Base-by-base conservation (phyloP, 1,140 invertebrate species). In the Agrypnia vestita region DNA sequence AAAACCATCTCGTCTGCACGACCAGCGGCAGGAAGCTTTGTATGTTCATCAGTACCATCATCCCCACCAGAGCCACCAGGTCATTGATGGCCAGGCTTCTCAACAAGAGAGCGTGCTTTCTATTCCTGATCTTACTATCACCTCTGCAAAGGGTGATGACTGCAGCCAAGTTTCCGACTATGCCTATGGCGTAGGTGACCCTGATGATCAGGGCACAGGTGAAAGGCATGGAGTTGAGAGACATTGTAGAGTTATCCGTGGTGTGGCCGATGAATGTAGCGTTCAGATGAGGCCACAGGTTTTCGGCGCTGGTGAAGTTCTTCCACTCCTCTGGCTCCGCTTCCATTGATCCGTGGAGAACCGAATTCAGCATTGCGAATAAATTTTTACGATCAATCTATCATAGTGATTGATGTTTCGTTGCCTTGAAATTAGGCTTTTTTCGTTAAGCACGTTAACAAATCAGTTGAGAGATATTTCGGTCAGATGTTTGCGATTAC, bases 61-160 rank as follows among this genome's bases (percentile, higher is more conserved):
- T 94, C 7, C 93, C 94, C 73, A 94, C 86, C 85, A 94, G 85
- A 10, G 95, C 95, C 15, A 95, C 90, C 53, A 97, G 89, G 86
- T 97, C 95, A 85, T 96, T 96, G 76, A 90, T 91, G 19, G 93
- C 94, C 82, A 97, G 86, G 84, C 94, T 90, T 73, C 94, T 92
- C 78, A 97, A 88, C 91, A 96, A 93, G 82, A 96, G 88, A 80
- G 95, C 90, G 87, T 96, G 95, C 85, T 95, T 95, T 67, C 92
- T 90, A 86, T 96, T 96, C 84, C 94, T 90, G 51, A 93, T 91
- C 85, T 93, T 90, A 64, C 90, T 86, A 85, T 92, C 88, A 0
- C 89, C 89, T 11, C 85, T 84, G 25, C 88, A 80, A 53, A 90
- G 80, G 1, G 85, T 85, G 0, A 88, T 74, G 44, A 90, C 88